Base-by-base conservation (phyloP, 2,113 vertebrate genomes). In the Serilophus lunatus region DNA sequence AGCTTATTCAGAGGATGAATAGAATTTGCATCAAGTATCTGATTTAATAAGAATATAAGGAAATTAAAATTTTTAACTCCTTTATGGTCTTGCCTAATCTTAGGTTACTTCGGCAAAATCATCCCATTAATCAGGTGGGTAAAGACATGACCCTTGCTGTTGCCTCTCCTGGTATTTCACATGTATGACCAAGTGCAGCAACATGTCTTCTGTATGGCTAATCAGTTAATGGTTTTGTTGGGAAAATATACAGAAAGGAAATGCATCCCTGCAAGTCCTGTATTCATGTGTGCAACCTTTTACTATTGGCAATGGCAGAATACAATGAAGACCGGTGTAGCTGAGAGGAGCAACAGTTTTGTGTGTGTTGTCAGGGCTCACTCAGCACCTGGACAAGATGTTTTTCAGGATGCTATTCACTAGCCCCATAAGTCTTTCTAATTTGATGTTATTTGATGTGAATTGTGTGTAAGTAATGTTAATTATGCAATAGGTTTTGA, bases 401-500 rank as follows among this genome's bases (percentile, higher is more conserved):
- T 5, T 96, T 95, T 82, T 60, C 56, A 87, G 42, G 63, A 86
- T 80, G 68, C 75, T 79, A 57, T 61, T 95, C 76, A 88, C 65
- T 72, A 93, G 76, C 54, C 61, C 49, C 72, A 69, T 83, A 88
- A 88, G 47, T 92, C 96, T 96, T 95, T 84, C 81, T 96, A 90
- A 96, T 95, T 86, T 95, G 88, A 94, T 94, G 79, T 57, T 84
- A 91, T 91, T 92, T 77, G 45, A 89, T 94, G 92, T 97, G 96
- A 95, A 93, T 93, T 96, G 93, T 97, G 92, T 96, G 86, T 63
- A 88, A 91, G 87, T 96, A 89, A 92, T 96, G 89, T 91, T 97
- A 98, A 97, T 97, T 97, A 96, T 77, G 92, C 66, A 75, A 83
- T 53, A 86, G 82, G 63, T 95, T 97, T 95, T 96, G 95, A 97